Conservation (phyloP, 2,888 invertebrate genomes). For the Eristalis arbustorum region DNA sequence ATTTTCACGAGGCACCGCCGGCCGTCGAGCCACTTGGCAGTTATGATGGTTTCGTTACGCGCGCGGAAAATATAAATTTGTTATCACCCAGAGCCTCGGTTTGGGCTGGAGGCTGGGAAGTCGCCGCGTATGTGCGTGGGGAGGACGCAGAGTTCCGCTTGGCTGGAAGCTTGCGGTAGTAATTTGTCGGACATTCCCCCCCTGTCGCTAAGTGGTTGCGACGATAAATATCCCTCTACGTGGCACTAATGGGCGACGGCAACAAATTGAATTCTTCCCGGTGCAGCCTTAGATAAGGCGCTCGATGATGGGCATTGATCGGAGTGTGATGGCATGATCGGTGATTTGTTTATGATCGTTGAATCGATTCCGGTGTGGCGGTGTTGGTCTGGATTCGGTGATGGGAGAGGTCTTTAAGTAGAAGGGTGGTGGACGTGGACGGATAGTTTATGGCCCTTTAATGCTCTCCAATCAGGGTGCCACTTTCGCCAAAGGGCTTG, state of each 20-base stretch:
- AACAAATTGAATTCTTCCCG: slow-evolving; percentile 62
- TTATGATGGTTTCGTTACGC: slow-evolving; percentile 70
- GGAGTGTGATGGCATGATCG: slow-evolving; percentile 38
- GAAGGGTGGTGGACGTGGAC: neutral
- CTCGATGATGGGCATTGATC: slow-evolving; percentile 44
- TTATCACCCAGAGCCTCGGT: slow-evolving; percentile 52
- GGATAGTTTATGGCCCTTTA: too few species aligned
- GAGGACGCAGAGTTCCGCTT: slow-evolving; percentile 10
- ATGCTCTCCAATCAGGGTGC: too few species aligned
- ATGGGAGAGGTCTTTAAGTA: neutral
- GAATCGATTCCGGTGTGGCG: neutral
- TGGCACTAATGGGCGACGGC: slow-evolving; percentile 59
- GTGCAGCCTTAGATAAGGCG: slow-evolving; percentile 6
- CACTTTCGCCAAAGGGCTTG: too few species aligned
- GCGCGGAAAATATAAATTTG: slow-evolving; percentile 67
- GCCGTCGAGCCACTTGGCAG: slow-evolving; percentile 64
- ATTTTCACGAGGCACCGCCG: slow-evolving; percentile 50
- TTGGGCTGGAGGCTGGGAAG: too few species aligned
- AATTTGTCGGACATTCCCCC: slow-evolving; percentile 62
- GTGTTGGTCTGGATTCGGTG: neutral
- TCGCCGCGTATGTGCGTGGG: too few species aligned
- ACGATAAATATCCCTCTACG: slow-evolving; percentile 63
- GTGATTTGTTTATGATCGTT: neutral
- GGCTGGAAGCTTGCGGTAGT: slow-evolving; percentile 58
- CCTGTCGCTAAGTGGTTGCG: slow-evolving; percentile 68